Evolutionary conservation across 2,113 vertebrate species (phyloP).

Genomic region (Stegostoma tigrinum): DNA sequence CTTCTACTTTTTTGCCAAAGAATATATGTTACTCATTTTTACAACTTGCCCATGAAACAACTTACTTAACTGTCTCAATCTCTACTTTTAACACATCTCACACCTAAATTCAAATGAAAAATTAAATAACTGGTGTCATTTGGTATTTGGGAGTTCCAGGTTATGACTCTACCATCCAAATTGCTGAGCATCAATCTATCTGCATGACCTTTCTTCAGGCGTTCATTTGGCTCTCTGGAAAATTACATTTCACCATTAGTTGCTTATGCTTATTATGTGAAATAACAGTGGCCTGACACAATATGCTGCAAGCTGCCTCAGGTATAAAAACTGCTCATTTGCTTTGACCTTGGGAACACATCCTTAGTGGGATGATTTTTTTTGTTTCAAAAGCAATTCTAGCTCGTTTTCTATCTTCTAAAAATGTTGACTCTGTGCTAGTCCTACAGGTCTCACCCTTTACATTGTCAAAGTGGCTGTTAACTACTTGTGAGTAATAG

Average conservation of each 20-base stretch:
- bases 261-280: not conserved
- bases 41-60: not conserved
- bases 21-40: not conserved
- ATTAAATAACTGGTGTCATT: not conserved
- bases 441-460: not conserved
- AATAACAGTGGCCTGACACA: not conserved
- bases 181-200: not conserved
- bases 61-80: not conserved
- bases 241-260: not conserved
- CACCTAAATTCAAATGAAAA: not conserved
- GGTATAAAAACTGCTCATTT: not conserved
- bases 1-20: not conserved
- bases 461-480: not conserved
- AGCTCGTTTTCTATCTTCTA: not conserved
- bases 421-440: not conserved
- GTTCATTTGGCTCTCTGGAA: not conserved
- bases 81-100: not conserved
- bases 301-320: not conserved
- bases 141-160: slow-evolving; percentile 1
- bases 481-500: not conserved
- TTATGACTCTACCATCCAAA: slow-evolving; percentile 1
- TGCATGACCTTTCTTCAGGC: not conserved
- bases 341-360: not conserved
- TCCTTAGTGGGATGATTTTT: not conserved
- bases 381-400: not conserved